These are phyloP conservation scores for Drosophila stalkeri DNA, from an alignment of 2,888 invertebrate genomes.

Conservation along the genomic window DNA sequence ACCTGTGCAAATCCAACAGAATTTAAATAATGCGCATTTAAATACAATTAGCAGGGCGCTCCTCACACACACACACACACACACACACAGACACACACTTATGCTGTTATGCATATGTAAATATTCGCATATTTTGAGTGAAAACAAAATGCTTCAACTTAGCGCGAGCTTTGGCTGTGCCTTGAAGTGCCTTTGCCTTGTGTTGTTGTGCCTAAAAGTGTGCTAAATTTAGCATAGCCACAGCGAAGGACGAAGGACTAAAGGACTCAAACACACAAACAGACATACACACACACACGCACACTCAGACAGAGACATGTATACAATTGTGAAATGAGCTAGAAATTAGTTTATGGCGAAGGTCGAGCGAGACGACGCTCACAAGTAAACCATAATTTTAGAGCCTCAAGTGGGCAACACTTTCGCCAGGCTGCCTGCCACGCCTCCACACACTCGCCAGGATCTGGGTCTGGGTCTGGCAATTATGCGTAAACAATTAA, in stretches of 20 bases:
- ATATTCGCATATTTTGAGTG: slow-evolving; percentile 48
- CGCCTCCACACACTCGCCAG: neutral
- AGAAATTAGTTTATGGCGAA: slow-evolving; percentile 75
- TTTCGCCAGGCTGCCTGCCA: slow-evolving; percentile 11
- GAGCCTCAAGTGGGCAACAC: slow-evolving; percentile 28
- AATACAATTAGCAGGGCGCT: slow-evolving; percentile 64
- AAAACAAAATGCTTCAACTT: slow-evolving; percentile 62
- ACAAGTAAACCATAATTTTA: slow-evolving; percentile 34
- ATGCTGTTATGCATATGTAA: slow-evolving; percentile 38
- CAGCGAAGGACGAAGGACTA: slow-evolving; percentile 52
- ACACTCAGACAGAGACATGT: neutral
- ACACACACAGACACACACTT: neutral
- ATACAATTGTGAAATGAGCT: slow-evolving; percentile 67
- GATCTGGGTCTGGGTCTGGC: neutral
- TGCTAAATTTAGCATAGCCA: slow-evolving; percentile 68
- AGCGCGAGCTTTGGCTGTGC: slow-evolving; percentile 40
- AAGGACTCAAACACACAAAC: neutral
- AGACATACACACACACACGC: slow-evolving; percentile 10
- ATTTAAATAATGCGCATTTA: slow-evolving; percentile 61
- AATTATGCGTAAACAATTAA: slow-evolving; percentile 66
- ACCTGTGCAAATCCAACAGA: slow-evolving; percentile 38
- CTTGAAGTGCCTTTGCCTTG: slow-evolving; percentile 56
- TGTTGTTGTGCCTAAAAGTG: slow-evolving; percentile 47
- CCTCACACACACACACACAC: slow-evolving; percentile 8
- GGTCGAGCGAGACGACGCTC: slow-evolving; percentile 49